A percentile compares a stretch with the other conserved stretches of the same genome.
phyloP scores from a whole-genome alignment of 2,888 invertebrate genomes.

The Acholoe squamosa region DNA sequence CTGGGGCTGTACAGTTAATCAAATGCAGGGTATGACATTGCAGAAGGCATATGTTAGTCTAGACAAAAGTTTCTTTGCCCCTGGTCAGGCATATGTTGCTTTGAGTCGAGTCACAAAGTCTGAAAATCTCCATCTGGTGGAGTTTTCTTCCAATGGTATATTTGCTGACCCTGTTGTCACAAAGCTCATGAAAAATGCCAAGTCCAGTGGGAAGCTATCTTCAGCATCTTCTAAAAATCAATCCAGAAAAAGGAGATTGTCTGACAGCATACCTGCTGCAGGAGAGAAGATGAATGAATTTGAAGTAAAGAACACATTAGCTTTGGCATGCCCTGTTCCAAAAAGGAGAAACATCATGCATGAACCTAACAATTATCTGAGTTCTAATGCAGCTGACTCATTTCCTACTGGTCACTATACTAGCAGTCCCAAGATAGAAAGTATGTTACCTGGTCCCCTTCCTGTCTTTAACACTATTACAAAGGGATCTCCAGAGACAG shows the following conservation, averaged over 20 bases:
- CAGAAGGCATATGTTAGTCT: not conserved
- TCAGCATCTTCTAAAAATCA: not conserved
- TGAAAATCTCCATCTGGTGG: slow-evolving; percentile 4
- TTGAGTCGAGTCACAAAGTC: slow-evolving; percentile 4
- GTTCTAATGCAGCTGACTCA: not conserved
- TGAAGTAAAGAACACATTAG: not conserved
- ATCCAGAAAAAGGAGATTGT: not conserved
- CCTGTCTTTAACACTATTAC: no score
- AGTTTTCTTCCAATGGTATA: not conserved
- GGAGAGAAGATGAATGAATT: no score
- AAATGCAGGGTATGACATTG: slow-evolving; percentile 38
- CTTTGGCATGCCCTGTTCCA: not conserved
- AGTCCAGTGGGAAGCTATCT: not conserved
- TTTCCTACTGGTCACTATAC: no score
- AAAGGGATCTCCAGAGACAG: no score
- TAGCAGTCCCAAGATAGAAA: not conserved
- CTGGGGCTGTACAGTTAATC: slow-evolving; percentile 14
- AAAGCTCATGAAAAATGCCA: not conserved
- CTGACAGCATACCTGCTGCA: not conserved
- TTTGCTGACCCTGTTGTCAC: not conserved
- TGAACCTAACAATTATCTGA: not conserved
- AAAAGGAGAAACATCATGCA: not conserved
- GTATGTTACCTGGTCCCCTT: no score
- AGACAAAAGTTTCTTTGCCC: slow-evolving; percentile 39
- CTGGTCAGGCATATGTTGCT: not conserved